phyloP scores from a whole-genome alignment of 1,140 invertebrate species.

The Parapsyche elsis region DNA sequence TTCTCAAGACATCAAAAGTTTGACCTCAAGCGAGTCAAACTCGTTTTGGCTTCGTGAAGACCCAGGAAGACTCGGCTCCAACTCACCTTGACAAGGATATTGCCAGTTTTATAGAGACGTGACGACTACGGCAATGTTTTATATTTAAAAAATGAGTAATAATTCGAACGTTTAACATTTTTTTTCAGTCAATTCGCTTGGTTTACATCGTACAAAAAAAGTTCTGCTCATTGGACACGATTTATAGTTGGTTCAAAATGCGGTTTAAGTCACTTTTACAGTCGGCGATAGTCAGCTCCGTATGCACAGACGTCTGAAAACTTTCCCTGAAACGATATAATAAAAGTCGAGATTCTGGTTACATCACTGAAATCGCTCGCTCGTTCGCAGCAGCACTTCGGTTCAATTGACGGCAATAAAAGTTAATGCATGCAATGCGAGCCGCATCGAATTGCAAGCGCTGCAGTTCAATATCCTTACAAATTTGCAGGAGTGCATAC shows the following conservation, averaged over 20 bases:
- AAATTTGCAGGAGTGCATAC: not conserved
- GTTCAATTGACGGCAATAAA: slow-evolving; percentile 30
- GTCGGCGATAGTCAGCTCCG: too few species aligned
- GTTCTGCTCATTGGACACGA: too few species aligned
- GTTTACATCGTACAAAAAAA: too few species aligned
- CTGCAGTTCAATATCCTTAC: slow-evolving; percentile 24
- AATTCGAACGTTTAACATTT: too few species aligned
- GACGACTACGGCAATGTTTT: not conserved
- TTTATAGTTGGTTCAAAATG: too few species aligned
- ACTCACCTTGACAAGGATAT: slow-evolving; percentile 28
- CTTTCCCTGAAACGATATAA: slow-evolving; percentile 1
- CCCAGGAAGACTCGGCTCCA: slow-evolving; percentile 9
- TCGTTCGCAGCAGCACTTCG: slow-evolving; percentile 5
- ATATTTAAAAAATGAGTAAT: not conserved
- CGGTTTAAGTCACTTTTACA: too few species aligned
- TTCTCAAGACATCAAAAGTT: not conserved
- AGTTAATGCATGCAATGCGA: slow-evolving; percentile 11
- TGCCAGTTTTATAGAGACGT: not conserved
- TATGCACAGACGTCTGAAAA: not conserved
- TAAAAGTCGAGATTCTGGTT: not conserved
- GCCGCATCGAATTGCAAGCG: slow-evolving; percentile 23
- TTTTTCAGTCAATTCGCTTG: too few species aligned
- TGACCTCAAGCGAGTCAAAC: not conserved
- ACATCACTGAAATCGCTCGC: slow-evolving; percentile 7
- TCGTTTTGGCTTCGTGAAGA: slow-evolving; percentile 1